These are phyloP conservation scores for Rhodinocichla rosea DNA, from an alignment of 2,113 vertebrate species.

Conservation along the genomic window DNA sequence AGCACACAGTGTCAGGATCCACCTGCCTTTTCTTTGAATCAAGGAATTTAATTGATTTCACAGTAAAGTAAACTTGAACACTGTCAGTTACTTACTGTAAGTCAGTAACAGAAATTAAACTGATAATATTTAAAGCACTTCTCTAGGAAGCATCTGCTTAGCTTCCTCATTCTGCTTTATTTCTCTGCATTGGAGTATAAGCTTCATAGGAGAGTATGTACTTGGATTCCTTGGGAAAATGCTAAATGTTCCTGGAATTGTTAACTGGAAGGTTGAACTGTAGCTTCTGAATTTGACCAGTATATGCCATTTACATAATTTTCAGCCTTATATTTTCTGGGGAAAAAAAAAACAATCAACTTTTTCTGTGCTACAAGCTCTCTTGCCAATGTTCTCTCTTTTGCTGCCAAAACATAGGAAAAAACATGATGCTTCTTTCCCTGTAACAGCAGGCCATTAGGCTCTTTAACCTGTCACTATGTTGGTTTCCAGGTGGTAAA, in stretches of 20 bases:
- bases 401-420: neutral
- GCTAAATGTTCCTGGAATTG: neutral
- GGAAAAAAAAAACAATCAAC: neutral
- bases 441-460: neutral
- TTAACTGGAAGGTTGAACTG: neutral
- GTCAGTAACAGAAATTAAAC: neutral
- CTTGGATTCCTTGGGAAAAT: neutral
- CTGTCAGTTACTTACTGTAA: neutral
- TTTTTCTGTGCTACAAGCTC: neutral
- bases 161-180: neutral
- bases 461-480: neutral
- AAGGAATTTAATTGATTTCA: neutral
- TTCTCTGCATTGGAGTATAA: neutral
- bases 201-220: neutral
- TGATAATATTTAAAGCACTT: neutral
- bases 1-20: neutral
- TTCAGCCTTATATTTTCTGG: neutral
- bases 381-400: neutral
- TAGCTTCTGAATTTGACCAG: neutral
- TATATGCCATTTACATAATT: neutral
- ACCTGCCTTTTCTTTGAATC: neutral
- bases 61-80: neutral
- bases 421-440: neutral
- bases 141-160: neutral
- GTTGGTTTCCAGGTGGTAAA: neutral